phyloP scores from a whole-genome alignment of 2,888 invertebrate species.

The Heteromurus nitidus region DNA sequence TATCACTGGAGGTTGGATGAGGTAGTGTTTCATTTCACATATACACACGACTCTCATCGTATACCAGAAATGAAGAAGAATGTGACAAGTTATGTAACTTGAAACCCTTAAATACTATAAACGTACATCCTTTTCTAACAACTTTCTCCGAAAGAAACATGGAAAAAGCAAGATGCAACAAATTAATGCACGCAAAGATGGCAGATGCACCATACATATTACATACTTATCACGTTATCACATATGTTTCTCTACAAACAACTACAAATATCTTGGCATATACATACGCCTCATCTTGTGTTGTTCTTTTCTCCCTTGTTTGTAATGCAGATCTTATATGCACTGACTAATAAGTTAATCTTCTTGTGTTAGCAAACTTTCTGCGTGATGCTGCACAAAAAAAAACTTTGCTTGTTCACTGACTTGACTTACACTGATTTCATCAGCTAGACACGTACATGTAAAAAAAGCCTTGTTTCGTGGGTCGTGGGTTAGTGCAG shows the following conservation, averaged over 20 bases:
- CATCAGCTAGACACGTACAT: not conserved
- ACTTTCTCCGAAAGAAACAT: not conserved
- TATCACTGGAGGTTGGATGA: not conserved
- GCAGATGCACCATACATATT: not conserved
- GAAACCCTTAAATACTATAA: not conserved
- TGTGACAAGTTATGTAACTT: conserved; percentile 54
- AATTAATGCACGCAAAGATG: no score
- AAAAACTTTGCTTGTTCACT: conserved; percentile 9
- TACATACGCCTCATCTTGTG: conserved; percentile 34
- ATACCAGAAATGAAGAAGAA: conserved; percentile 48
- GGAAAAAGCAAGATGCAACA: no score
- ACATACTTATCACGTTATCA: no score
- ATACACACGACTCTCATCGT: conserved; percentile 11
- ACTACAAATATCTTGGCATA: not conserved
- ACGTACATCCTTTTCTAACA: not conserved
- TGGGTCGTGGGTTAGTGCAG: not conserved
- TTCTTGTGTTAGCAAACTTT: not conserved
- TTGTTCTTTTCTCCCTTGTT: no score
- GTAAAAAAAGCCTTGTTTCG: not conserved
- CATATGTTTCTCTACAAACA: no score
- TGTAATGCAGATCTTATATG: not conserved
- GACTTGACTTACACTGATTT: not conserved
- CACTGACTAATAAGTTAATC: conserved; percentile 9
- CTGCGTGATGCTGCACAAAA: not conserved
- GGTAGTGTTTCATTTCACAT: not conserved